These are phyloP conservation scores for Lampris megalopsis DNA, from an alignment of 2,113 vertebrate genomes.

Conservation along the genomic window DNA sequence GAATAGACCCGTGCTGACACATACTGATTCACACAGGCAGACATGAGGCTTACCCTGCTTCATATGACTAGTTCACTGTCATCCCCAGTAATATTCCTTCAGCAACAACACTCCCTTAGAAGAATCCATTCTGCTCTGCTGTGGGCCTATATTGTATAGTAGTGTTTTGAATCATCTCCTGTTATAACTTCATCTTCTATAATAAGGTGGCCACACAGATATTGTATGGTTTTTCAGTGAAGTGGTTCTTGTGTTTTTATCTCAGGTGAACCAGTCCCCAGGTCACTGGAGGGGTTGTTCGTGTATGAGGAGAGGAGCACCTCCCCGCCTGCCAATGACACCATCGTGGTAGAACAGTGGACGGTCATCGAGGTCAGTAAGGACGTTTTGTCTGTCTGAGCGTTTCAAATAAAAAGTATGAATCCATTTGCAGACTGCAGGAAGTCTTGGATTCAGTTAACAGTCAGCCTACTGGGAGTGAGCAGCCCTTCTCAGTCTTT, in stretches of 20 bases:
- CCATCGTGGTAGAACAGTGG: constrained; percentile 98
- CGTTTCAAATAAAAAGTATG: background rate
- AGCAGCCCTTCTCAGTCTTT: too few species aligned
- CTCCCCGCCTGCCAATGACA: constrained; percentile 88
- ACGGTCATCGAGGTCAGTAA: constrained; percentile 92
- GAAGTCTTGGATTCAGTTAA: background rate
- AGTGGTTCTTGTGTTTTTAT: constrained; percentile 9
- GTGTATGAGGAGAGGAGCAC: constrained; percentile 92
- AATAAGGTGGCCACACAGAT: too few species aligned
- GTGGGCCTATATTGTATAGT: background rate
- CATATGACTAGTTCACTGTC: constrained; percentile 66
- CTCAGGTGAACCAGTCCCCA: constrained; percentile 89
- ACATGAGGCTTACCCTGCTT: constrained; percentile 29
- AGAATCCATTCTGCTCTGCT: background rate
- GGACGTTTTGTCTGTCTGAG: background rate
- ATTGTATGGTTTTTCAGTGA: background rate
- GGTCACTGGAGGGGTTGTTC: constrained; percentile 94
- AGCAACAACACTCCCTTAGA: constrained; percentile 7
- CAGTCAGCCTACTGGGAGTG: background rate
- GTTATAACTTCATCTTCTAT: too few species aligned
- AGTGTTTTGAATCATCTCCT: background rate
- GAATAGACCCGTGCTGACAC: constrained; percentile 6
- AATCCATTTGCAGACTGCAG: background rate
- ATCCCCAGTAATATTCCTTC: constrained; percentile 37
- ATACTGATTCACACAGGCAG: constrained; percentile 6